Conservation (phyloP, 2,888 invertebrate genomes). For the Eupithecia tripunctaria region DNA sequence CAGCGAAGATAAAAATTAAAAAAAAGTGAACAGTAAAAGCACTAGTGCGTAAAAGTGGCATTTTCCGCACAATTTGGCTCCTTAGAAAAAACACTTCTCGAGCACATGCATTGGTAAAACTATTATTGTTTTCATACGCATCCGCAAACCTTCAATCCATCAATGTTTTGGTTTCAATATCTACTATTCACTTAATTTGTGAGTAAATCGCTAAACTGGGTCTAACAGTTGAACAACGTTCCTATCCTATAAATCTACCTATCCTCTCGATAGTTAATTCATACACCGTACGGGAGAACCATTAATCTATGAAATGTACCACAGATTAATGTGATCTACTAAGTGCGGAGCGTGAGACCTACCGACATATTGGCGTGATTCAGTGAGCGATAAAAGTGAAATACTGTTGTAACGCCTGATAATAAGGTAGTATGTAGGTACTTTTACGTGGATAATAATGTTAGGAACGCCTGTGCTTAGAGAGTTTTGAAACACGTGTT, state of each 20-base stretch:
- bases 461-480: background rate
- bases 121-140: background rate
- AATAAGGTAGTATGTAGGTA: conserved; percentile 20
- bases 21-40: too few relatives aligned
- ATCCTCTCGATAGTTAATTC: conserved; percentile 47
- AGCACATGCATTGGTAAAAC: too few relatives aligned
- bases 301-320: conserved; percentile 56
- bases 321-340: conserved; percentile 56
- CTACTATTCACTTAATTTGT: background rate
- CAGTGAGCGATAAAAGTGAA: conserved; percentile 45
- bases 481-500: background rate
- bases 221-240: conserved; percentile 1
- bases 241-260: conserved; percentile 35
- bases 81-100: too few relatives aligned
- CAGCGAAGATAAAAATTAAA: too few relatives aligned
- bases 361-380: conserved; percentile 53
- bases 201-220: background rate
- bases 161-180: background rate
- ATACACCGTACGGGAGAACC: conserved; percentile 41
- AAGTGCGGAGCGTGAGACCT: conserved; percentile 45
- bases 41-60: too few relatives aligned
- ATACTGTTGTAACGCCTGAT: conserved; percentile 33
- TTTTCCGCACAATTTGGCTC: too few relatives aligned
- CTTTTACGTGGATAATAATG: conserved; percentile 8
- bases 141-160: background rate